Evolutionary conservation across 2,797 vertebrate genomes (phyloP).

Genomic region (Eospalax fontanierii): DNA sequence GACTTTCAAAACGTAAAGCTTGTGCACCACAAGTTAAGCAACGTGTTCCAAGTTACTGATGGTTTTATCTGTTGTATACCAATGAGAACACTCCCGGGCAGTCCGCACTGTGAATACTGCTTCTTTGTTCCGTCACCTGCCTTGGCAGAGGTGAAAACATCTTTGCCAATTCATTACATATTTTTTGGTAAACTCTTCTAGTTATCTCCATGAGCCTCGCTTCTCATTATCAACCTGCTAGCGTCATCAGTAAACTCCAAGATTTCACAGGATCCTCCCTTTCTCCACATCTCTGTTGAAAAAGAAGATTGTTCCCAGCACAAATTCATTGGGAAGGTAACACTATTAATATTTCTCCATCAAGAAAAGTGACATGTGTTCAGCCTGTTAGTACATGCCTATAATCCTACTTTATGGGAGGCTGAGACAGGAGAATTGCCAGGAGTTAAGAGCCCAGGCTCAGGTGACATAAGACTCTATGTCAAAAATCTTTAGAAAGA

Average conservation of each 20-base stretch:
- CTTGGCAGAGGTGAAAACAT: conserved; percentile 11
- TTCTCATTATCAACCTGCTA: conserved; percentile 35
- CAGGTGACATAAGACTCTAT: not conserved
- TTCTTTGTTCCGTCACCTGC: not conserved
- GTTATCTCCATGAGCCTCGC: conserved; percentile 35
- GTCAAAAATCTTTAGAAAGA: not conserved
- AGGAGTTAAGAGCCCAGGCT: not conserved
- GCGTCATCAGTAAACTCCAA: not conserved
- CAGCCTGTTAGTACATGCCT: not conserved
- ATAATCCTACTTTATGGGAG: not conserved
- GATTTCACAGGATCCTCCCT: conserved; percentile 22
- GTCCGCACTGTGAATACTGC: not conserved
- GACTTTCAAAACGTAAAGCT: conserved; percentile 11
- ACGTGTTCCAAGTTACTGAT: not conserved
- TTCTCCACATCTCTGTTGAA: not conserved
- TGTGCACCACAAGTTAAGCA: not conserved
- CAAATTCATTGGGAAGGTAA: not conserved
- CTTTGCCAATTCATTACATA: not conserved
- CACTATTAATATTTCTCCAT: conserved; percentile 10
- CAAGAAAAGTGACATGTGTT: not conserved
- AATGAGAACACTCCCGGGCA: not conserved
- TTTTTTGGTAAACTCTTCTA: conserved; percentile 11
- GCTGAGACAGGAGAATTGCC: not conserved
- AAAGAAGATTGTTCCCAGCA: conserved; percentile 61
- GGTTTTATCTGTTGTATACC: not conserved